Evolutionary conservation across 2,888 invertebrate genomes (phyloP), one percentile per base, ranked within the genome.

Genomic region (Drosophila pseudotalamancana): DNA sequence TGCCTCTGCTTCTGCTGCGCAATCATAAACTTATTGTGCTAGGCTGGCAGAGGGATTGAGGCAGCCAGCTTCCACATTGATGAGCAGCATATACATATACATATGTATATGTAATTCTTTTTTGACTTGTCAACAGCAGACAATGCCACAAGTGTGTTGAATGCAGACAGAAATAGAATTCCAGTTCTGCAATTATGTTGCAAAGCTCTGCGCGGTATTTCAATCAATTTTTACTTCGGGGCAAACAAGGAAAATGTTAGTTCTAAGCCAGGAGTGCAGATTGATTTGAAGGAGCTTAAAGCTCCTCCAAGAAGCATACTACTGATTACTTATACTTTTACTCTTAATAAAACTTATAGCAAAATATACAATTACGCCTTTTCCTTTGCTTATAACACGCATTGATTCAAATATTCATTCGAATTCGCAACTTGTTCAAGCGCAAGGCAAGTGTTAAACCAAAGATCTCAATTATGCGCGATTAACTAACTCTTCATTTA

Each of bases 21-120:
- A 88, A 88, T 79, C 80, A 64, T 65, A 76, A 86, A 86, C 69
- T 72, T 84, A 78, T 87, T 88, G 88, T 79, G 86, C 68, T 74
- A 88, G 86, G 84, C 75, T 83, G 50, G 27, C 43, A 42, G 23
- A 16, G 43, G 45, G 16, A 39, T 32, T 12, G 39, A n/a, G 43
- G 32, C 29, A n/a, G 37, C 9, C 31, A 37, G 42, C 45, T 19
- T 19, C 53, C 37, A 27, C 39, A 49, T 64, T 45, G 63, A 70
- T 69, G 70, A 19, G 31, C 21, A 23, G 23, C 56, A 39, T 19
- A 39, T 14, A 23, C 53, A 29, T 18, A 1, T 43, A 31, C 37
- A 29, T 31, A n/a, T 12, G n/a, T n/a, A n/a, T 14, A 6, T 32
- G 3, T 31, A n/a, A n/a, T 11, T 29, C n/a, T 31, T 31, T 31